phyloP scores from a whole-genome alignment of 2,797 vertebrate genomes.

The Pogonophryne albipinna region DNA sequence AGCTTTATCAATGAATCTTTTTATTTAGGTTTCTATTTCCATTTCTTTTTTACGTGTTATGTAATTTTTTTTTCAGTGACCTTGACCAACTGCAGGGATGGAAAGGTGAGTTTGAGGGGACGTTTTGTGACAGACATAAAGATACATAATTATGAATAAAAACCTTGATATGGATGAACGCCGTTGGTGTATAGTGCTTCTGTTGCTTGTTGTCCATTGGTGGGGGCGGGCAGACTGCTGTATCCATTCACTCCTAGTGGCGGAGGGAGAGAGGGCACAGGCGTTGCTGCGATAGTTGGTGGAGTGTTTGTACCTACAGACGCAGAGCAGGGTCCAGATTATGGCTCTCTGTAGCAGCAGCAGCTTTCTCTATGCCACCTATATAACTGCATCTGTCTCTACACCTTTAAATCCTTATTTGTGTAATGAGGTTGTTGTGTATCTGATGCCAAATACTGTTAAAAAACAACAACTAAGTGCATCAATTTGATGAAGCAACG shows the following conservation, averaged over 20 bases:
- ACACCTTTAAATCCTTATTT: background rate
- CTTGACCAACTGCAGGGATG: background rate
- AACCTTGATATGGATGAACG: constrained; percentile 93
- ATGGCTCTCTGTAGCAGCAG: background rate
- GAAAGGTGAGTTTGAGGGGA: too few species aligned
- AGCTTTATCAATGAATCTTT: background rate
- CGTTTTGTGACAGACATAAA: background rate
- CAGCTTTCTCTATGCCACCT: constrained; percentile 1
- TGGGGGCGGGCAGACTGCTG: constrained; percentile 87
- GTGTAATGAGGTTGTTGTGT: background rate
- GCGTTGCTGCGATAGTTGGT: constrained; percentile 91
- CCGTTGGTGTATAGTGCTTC: constrained; percentile 93
- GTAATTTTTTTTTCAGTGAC: background rate
- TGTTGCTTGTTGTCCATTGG: constrained; percentile 89
- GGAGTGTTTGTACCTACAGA: constrained; percentile 92
- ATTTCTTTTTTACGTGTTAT: background rate
- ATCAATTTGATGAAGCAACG: constrained; percentile 16
- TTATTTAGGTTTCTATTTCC: too few species aligned
- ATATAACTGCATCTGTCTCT: background rate
- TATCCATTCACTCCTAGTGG: constrained; percentile 93
- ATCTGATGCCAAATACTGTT: background rate
- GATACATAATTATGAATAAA: constrained; percentile 1
- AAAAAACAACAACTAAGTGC: background rate
- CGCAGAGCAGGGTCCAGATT: constrained; percentile 12
- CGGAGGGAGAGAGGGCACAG: constrained; percentile 89